Evolutionary conservation across 2,797 vertebrate species (phyloP), one percentile per base, ranked within the genome.

Genomic region (Falco concolor): DNA sequence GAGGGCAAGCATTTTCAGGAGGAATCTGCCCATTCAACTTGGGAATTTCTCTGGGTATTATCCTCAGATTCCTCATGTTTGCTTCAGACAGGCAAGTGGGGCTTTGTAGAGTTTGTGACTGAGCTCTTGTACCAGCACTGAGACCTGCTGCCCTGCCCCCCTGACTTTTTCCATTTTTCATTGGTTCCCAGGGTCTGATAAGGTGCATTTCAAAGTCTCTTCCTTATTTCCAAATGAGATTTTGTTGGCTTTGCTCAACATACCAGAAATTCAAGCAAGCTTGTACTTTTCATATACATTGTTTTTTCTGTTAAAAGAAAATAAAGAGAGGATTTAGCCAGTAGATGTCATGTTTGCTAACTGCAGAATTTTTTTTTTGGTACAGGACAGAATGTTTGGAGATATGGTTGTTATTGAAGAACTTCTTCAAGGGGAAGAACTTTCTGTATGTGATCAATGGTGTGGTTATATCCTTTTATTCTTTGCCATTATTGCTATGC

Each of bases 321-420:
- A 53, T 32, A 32, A 64, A 57, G 36, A 83, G 18, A 57, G 5
- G 9, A 63, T 82, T 81, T 89, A 74, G 72, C 49, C 27, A 65
- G 5, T 61, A 60, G 18, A 12, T 83, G 17, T 65, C 16, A 10
- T 42, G 9, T 72, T 81, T 89, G 10, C 59, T 89, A 73, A 87
- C 45, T 59, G 65, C 20, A 50, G 32, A n/a, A 8, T 30, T n/a
- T 27, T 76, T 76, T 85, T 68, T 81, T 59, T 89, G 69, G 56
- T 85, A 13, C 91, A 99, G 99, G 98, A 98, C 69, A 87, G 98
- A 91, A 97, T 98, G 9, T 98, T 99, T 69, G 99, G 98, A 50
- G 98, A 98, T n/a, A 98, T 98, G 1, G 98, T 99, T 87, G 98
- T 99, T 88, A 97, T 99, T 24, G 99, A 99, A 87, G 99, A 99